These are phyloP conservation scores for Tinea trinotella DNA, from an alignment of 2,888 invertebrate genomes.

Conservation along the genomic window DNA sequence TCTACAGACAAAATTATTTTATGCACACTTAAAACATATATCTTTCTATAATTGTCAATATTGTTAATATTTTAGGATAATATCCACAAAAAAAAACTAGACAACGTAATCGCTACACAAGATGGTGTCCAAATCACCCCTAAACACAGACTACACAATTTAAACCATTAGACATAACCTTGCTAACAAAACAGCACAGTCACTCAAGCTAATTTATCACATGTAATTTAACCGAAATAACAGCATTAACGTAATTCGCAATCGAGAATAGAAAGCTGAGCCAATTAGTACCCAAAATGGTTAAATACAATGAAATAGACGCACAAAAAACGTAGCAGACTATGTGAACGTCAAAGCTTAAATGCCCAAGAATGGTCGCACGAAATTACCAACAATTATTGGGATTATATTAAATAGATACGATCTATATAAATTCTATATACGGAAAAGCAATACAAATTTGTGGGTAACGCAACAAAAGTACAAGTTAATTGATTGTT, in stretches of 20 bases:
- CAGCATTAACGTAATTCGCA: not conserved
- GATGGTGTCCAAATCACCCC: conserved; percentile 27
- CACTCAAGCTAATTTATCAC: not conserved
- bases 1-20: too few relatives aligned
- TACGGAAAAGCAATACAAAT: not conserved
- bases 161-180: conserved; percentile 1
- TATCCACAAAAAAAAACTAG: too few relatives aligned
- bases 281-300: not conserved
- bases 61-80: too few relatives aligned
- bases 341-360: not conserved
- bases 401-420: not conserved
- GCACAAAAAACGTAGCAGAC: not conserved
- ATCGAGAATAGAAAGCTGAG: not conserved
- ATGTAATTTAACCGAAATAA: not conserved
- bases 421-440: not conserved
- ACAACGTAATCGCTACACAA: too few relatives aligned
- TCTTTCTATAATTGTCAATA: too few relatives aligned
- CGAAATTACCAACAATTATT: conserved; percentile 3
- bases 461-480: not conserved
- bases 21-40: too few relatives aligned
- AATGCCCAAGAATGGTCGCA: not conserved
- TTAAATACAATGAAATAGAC: not conserved
- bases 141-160: conserved; percentile 19
- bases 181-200: not conserved
- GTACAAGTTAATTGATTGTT: too few relatives aligned